Evolutionary conservation across 2,113 vertebrate genomes (phyloP).

Genomic region (Eurystomus gularis): DNA sequence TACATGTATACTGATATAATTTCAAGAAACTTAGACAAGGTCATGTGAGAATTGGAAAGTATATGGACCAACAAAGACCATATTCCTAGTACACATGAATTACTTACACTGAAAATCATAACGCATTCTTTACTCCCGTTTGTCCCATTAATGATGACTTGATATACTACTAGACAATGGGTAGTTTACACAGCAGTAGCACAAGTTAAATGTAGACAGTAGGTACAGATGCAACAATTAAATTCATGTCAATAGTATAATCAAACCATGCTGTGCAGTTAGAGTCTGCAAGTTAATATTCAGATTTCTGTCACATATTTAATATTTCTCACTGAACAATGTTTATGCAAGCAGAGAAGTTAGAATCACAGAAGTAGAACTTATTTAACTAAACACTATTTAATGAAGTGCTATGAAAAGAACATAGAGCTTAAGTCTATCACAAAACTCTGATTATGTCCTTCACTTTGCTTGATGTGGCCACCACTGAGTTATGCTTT

Average conservation of each 20-base stretch:
- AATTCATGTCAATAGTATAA: not conserved
- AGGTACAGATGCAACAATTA: not conserved
- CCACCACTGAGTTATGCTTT: rapidly evolving
- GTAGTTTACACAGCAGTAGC: not conserved
- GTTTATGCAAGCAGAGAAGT: not conserved
- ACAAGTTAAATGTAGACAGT: not conserved
- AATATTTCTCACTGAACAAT: not conserved
- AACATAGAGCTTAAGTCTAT: not conserved
- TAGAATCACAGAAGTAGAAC: not conserved
- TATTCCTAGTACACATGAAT: not conserved
- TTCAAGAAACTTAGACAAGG: not conserved
- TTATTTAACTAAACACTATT: not conserved
- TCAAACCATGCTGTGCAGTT: not conserved
- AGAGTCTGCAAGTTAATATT: not conserved
- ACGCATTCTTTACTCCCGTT: not conserved
- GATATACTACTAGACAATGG: not conserved
- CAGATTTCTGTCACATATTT: not conserved
- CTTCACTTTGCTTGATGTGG: not conserved
- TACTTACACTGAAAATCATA: not conserved
- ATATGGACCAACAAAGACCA: not conserved
- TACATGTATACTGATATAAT: not conserved
- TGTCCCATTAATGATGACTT: not conserved
- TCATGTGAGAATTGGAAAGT: not conserved
- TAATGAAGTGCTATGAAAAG: not conserved
- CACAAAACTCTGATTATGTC: not conserved